Base-by-base conservation (phyloP, 2,888 invertebrate genomes). In the Pteria penguin region DNA sequence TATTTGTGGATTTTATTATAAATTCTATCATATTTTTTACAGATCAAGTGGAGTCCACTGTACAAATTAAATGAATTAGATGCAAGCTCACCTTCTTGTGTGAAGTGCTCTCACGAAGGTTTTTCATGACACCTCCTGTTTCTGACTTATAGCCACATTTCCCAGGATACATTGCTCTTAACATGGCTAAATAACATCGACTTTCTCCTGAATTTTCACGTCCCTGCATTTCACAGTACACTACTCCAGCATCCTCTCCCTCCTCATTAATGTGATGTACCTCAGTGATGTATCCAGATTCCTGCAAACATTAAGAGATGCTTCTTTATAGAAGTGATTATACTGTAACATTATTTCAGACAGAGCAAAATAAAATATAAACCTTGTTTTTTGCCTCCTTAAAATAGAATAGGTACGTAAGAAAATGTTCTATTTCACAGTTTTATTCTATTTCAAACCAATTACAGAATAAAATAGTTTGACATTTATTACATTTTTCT, bases 141-240 rank as follows among this genome's bases (percentile, higher is more conserved):
- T 96, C 95, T 1, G 96, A 95, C 72, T 95, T 95, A 92, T 97
- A 98, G 0, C 97, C 97, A 90, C 95, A 95, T 86, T 94, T 94
- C 27, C 95, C 95, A 0, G 97, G 96, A 91, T 97, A 98, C 90
- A 96, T 94, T 2, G 94, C 94, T 80, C 95, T 93, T 26, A 94
- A 91, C 90, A 97, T 92, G 82, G 94, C 94, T 72, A 94, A 92
- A 84, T 95, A 94, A 78, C 95, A 94, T 77, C 95, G 93, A 75
- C 95, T 94, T 89, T 96, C 96, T 3, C 96, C 95, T n/a, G 94
- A 94, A 91, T 96, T 97, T 91, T 97, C 97, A 33, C 94, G 91
- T 0, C 95, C 96, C 92, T 97, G 97, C 96, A 97, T 97, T 93
- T 98, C 98, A 92, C 96, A 97, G 91, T 98, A 98, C n/a, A 98